Evolutionary conservation across 2,888 invertebrate species (phyloP).

Genomic region (Diadegma fenestrale): DNA sequence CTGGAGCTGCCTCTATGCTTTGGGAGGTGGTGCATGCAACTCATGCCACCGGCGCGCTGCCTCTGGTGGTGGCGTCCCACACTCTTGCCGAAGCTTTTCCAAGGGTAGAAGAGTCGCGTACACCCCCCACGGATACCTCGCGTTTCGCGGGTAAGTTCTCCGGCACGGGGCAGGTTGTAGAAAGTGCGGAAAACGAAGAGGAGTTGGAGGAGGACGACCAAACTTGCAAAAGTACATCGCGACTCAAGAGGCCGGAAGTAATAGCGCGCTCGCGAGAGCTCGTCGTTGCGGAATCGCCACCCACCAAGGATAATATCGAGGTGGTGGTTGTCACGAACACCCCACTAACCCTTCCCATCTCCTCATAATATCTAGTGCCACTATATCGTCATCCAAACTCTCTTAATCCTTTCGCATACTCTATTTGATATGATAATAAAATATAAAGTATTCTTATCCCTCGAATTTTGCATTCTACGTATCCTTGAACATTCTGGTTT

Average conservation of each 20-base stretch:
- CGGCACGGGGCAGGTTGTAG: conserved; percentile 40
- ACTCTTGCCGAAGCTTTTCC: conserved; percentile 22
- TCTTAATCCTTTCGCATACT: conserved; percentile 24
- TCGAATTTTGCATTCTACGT: too few species aligned
- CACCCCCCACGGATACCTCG: conserved; percentile 31
- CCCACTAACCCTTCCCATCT: conserved; percentile 33
- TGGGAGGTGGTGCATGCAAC: conserved; percentile 51
- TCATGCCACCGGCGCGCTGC: conserved; percentile 30
- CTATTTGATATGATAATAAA: background rate
- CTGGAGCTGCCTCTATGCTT: conserved; percentile 30
- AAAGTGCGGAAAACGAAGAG: conserved; percentile 37
- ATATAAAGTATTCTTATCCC: background rate
- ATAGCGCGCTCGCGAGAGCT: conserved; percentile 78
- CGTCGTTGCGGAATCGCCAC: conserved; percentile 73
- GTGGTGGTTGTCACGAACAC: conserved; percentile 60
- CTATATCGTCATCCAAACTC: conserved; percentile 33
- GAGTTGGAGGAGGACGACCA: conserved; percentile 68
- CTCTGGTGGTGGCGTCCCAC: conserved; percentile 46
- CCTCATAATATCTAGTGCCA: conserved; percentile 76
- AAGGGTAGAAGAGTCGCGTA: conserved; percentile 23
- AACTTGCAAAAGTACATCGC: conserved; percentile 84
- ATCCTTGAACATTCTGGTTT: background rate
- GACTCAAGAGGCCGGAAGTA: conserved; percentile 84
- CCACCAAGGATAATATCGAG: conserved; percentile 74
- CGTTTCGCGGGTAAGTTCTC: conserved; percentile 57